A percentile compares a stretch with the other conserved stretches of the same genome.
These are phyloP conservation scores for Parnassius orleans DNA, from an alignment of 2,888 invertebrate species.

Conservation along the genomic window DNA sequence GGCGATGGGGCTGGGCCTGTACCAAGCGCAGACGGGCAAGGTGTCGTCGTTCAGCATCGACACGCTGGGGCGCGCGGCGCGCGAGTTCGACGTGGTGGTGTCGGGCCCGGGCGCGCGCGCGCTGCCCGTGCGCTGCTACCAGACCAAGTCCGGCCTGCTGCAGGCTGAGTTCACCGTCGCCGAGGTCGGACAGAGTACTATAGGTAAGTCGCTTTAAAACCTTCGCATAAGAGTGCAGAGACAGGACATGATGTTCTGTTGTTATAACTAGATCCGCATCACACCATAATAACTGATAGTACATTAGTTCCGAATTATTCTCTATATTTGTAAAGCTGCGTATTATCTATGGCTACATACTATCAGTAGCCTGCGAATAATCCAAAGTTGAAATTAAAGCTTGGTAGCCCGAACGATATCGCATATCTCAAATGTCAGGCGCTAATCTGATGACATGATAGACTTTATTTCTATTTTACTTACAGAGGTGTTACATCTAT, in stretches of 20 bases:
- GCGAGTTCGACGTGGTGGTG: conserved; percentile 95
- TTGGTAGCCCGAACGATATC: no score
- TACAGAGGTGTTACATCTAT: conserved; percentile 93
- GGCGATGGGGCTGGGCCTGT: conserved; percentile 90
- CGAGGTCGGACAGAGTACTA: conserved; percentile 85
- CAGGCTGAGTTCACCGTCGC: conserved; percentile 96
- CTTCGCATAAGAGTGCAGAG: no score
- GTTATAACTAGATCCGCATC: no score
- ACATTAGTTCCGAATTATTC: no score
- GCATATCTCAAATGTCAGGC: no score
- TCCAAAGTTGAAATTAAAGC: no score
- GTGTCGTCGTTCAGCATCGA: conserved; percentile 94
- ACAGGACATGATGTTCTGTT: no score
- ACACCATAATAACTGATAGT: no score
- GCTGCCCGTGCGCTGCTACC: conserved; percentile 95
- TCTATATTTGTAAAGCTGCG: no score
- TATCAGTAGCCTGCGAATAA: no score
- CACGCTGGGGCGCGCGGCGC: conserved; percentile 90
- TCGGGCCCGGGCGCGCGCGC: conserved; percentile 90
- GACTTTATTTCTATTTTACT: conserved; percentile 22
- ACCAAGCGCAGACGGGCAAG: conserved; percentile 91
- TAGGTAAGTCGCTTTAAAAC: conserved; percentile 67
- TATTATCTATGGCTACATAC: no score
- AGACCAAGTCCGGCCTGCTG: conserved; percentile 96
- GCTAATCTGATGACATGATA: no score